Conservation (phyloP, 2,113 vertebrate genomes). For the Dolichallabes microphthalmus region DNA sequence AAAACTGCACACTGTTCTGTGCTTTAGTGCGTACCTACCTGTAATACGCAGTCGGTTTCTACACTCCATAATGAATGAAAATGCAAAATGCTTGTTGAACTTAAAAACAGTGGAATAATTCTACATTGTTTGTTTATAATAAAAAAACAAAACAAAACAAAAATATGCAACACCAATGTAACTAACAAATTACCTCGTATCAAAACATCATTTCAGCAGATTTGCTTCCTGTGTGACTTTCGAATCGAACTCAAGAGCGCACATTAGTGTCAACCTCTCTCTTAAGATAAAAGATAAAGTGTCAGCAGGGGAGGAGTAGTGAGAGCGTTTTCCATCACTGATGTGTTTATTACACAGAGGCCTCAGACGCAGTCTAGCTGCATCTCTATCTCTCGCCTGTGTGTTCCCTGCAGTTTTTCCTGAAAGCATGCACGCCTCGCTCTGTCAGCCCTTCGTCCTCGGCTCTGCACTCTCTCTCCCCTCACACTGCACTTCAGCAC, state of each 20-base stretch:
- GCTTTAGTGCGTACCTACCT: not conserved
- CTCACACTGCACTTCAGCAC: slow-evolving; percentile 17
- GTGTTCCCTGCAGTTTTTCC: slow-evolving; percentile 41
- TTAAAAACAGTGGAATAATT: not conserved
- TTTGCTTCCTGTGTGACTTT: slow-evolving; percentile 28
- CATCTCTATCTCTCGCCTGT: slow-evolving; percentile 12
- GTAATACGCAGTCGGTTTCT: not conserved
- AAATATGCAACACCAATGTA: not conserved
- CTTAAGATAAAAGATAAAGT: slow-evolving; percentile 51
- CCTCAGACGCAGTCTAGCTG: slow-evolving; percentile 4
- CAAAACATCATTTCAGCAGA: slow-evolving; percentile 27
- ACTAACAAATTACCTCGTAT: slow-evolving; percentile 11
- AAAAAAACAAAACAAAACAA: not conserved
- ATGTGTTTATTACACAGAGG: slow-evolving; percentile 45
- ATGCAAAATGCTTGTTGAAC: slow-evolving; percentile 22
- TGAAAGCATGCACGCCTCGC: slow-evolving; percentile 24
- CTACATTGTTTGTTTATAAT: not conserved
- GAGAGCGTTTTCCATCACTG: slow-evolving; percentile 43
- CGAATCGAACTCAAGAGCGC: slow-evolving; percentile 36
- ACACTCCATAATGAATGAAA: not conserved
- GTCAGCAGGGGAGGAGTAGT: slow-evolving; percentile 34
- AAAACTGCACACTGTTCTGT: too few relatives aligned
- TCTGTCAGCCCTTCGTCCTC: slow-evolving; percentile 27
- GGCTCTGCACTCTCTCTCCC: slow-evolving; percentile 11
- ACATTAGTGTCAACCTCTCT: slow-evolving; percentile 39